These are phyloP conservation scores for Noctua janthina DNA, from an alignment of 2,888 invertebrate species.

Conservation along the genomic window DNA sequence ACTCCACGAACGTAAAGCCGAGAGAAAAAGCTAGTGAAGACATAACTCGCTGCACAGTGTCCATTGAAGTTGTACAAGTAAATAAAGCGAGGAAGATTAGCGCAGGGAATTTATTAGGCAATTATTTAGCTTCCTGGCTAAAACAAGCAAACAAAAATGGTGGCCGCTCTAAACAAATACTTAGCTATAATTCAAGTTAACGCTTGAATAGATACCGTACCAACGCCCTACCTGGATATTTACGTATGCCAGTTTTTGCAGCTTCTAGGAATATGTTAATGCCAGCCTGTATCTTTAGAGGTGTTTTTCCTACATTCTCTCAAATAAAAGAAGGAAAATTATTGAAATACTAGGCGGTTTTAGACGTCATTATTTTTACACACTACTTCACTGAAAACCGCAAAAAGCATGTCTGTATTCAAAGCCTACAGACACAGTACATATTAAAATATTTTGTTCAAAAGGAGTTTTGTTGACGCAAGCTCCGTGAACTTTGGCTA, in stretches of 20 bases:
- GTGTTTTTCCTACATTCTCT: slow-evolving; percentile 19
- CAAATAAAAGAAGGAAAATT: slow-evolving; percentile 30
- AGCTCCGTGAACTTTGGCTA: slow-evolving; percentile 32
- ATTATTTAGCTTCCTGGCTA: slow-evolving; percentile 66
- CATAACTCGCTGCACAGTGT: slow-evolving; percentile 56
- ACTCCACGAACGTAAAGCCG: background rate
- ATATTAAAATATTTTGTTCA: slow-evolving; percentile 42
- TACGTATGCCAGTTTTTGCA: slow-evolving; percentile 29
- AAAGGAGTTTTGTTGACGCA: slow-evolving; percentile 44
- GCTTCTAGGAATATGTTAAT: slow-evolving; percentile 19
- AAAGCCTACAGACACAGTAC: slow-evolving; percentile 36
- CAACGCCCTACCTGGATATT: slow-evolving; percentile 29
- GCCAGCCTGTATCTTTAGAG: background rate
- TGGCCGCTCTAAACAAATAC: slow-evolving; percentile 58
- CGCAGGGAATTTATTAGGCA: slow-evolving; percentile 71
- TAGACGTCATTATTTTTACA: slow-evolving; percentile 54
- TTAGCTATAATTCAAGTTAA: slow-evolving; percentile 48
- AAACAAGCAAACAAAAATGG: slow-evolving; percentile 61
- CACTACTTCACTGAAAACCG: slow-evolving; percentile 37
- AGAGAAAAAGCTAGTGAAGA: slow-evolving; percentile 40
- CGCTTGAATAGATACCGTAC: slow-evolving; percentile 43
- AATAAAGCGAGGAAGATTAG: slow-evolving; percentile 71
- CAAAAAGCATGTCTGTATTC: slow-evolving; percentile 38
- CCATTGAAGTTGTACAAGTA: slow-evolving; percentile 65
- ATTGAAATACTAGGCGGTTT: slow-evolving; percentile 20